Percentiles rank a stretch among this genome's conserved stretches.
phyloP scores from a whole-genome alignment of 2,797 vertebrate species.

The Phrynocephalus guinanensis region DNA sequence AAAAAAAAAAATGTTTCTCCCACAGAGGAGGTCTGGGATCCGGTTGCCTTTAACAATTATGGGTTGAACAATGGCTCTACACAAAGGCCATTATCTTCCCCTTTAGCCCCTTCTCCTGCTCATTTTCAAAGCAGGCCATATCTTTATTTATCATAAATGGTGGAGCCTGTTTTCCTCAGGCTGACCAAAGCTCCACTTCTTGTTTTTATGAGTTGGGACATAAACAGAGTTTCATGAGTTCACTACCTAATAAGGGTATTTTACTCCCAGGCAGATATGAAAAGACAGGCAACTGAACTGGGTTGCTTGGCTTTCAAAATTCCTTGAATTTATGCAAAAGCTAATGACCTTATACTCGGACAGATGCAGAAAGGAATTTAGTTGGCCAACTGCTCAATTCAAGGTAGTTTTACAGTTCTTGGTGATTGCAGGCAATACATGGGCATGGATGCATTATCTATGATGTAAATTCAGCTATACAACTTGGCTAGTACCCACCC shows the following conservation, averaged over 20 bases:
- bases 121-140: constrained; percentile 24
- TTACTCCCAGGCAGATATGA: constrained; percentile 13
- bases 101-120: accelerated
- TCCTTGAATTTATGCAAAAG: constrained; percentile 19
- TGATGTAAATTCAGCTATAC: not conserved
- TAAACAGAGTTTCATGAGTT: constrained; percentile 28
- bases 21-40: constrained; percentile 28
- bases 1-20: constrained; percentile 41
- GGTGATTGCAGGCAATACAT: not conserved
- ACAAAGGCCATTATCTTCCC: not conserved
- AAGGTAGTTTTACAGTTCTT: not conserved
- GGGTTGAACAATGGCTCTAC: not conserved
- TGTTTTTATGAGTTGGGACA: constrained; percentile 35
- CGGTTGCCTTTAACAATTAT: constrained; percentile 37
- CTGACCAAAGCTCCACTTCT: constrained; percentile 25
- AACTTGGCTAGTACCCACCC: not conserved
- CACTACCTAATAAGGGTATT: constrained; percentile 21
- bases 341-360: constrained; percentile 6
- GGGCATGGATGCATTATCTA: not conserved
- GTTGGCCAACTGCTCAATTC: not conserved
- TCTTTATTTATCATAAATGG: not conserved
- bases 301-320: constrained; percentile 11
- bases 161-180: constrained; percentile 1
- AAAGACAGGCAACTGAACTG: constrained; percentile 13
- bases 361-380: not conserved